Evolutionary conservation across 2,113 vertebrate species (phyloP), one percentile per base, ranked within the genome.

Genomic region (Erythrocebus patas): DNA sequence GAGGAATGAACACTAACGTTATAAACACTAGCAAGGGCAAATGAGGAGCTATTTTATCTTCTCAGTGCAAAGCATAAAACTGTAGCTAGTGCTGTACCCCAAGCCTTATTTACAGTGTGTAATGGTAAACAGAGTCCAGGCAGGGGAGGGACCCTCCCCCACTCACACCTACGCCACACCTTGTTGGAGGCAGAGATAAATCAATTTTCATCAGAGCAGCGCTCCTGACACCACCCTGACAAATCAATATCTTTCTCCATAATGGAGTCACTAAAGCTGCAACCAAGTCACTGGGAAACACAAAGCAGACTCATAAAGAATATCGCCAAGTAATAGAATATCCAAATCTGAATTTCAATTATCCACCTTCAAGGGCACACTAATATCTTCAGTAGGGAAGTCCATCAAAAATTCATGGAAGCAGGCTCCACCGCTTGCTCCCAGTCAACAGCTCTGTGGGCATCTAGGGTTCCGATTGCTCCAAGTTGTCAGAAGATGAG

Each of bases 261-360:
- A 76, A 70, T 1, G 5, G 90, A 92, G 64, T 92, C 97, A 55
- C 5, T 57, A 97, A 97, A 86, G 75, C 83, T 72, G 79, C 80
- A 89, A 94, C 2, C 20, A 68, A 98, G 85, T 84, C 68, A 76
- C 76, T 14, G 7, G 43, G 95, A 80, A 95, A 97, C 78, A 61
- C 45, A 0, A 95, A 97, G 93, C 95, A 91, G 91, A 43, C 92
- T 76, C 76, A 83, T 96, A 97, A 97, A 93, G 95, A 98, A 98
- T 79, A 97, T 75, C 1, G 0, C 75, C 75, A 96, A 97, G 97
- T 45, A 89, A 95, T 64, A 97, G 95, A 86, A 96, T 70, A 89
- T 78, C 95, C 91, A 94, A 97, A 97, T 97, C 94, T 97, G 96
- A 95, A 97, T 98, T 98, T 97, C 97, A 97, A 95, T 95, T 95